These are phyloP conservation scores for Chelonus formosanus DNA, from an alignment of 2,888 invertebrate genomes.

Conservation along the genomic window DNA sequence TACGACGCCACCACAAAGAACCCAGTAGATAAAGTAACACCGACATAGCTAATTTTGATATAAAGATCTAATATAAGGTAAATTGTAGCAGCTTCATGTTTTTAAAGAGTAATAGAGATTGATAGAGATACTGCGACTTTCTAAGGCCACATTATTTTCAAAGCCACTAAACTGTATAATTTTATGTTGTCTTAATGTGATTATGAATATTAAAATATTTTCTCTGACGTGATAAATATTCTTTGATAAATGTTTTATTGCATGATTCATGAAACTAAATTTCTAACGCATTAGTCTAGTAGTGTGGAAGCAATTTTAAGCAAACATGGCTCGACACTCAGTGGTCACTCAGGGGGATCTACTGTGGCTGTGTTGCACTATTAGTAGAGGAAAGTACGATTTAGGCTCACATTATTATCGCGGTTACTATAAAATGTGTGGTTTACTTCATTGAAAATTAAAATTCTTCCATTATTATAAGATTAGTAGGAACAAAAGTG, in stretches of 20 bases:
- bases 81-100: not conserved
- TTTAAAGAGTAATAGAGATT: not conserved
- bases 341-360: conserved; percentile 45
- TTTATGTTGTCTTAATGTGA: too few relatives aligned
- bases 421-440: conserved; percentile 2
- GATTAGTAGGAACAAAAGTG: too few relatives aligned
- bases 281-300: conserved; percentile 39
- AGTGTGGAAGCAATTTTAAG: conserved; percentile 44
- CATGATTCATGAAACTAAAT: conserved; percentile 15
- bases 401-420: conserved; percentile 8
- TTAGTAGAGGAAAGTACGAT: not conserved
- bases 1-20: not conserved
- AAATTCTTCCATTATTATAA: too few relatives aligned
- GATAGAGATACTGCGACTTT: not conserved
- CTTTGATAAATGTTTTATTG: too few relatives aligned
- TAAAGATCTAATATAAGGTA: conserved; percentile 38
- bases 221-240: too few relatives aligned
- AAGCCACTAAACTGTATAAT: too few relatives aligned
- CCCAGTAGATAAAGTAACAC: not conserved
- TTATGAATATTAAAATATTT: too few relatives aligned
- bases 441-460: not conserved
- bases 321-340: conserved; percentile 50
- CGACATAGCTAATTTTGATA: conserved; percentile 42
- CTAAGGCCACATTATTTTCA: too few relatives aligned
- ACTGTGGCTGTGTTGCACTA: conserved; percentile 25